Conservation (phyloP, 2,888 invertebrate species). For the Hanleya hanleyi region DNA sequence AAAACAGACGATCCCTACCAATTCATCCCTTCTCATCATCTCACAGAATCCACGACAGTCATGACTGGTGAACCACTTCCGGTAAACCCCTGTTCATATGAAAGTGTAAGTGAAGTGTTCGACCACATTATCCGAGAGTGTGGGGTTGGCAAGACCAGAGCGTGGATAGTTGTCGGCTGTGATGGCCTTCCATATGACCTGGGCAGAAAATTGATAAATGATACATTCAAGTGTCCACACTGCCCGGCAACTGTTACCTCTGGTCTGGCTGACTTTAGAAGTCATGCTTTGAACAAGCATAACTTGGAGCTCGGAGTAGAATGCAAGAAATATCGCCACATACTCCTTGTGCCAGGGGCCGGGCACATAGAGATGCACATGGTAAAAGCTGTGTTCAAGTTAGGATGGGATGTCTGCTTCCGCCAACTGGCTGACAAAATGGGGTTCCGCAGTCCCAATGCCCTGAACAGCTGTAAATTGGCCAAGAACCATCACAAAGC, state of each 20-base stretch:
- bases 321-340: neutral
- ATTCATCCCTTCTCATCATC: neutral
- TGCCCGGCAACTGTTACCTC: neutral
- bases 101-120: neutral
- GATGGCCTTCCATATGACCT: neutral
- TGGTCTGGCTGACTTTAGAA: neutral
- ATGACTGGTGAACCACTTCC: neutral
- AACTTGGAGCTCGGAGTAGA: neutral
- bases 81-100: neutral
- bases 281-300: neutral
- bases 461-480: neutral
- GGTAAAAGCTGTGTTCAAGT: neutral
- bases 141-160: neutral
- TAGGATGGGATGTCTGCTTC: neutral
- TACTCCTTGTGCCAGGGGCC: neutral
- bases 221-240: neutral
- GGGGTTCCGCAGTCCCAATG: neutral
- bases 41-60: neutral
- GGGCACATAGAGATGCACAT: neutral
- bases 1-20: neutral
- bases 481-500: neutral
- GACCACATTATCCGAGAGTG: neutral
- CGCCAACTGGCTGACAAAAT: neutral
- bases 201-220: neutral
- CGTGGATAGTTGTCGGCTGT: neutral